Evolutionary conservation across 2,888 invertebrate genomes (phyloP).

Genomic region (Clitarchus hookeri): DNA sequence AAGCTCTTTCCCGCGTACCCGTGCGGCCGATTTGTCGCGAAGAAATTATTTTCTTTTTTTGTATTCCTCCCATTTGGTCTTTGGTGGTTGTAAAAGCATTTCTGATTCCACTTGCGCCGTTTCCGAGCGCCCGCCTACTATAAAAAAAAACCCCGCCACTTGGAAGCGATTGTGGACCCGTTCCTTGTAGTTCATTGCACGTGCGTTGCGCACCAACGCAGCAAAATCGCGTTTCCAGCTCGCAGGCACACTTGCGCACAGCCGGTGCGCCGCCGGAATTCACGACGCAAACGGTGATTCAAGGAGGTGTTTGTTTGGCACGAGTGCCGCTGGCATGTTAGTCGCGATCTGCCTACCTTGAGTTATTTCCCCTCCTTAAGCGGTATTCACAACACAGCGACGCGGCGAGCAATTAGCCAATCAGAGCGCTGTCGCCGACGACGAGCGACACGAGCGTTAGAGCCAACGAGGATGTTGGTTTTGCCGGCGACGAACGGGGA

Average conservation of each 20-base stretch:
- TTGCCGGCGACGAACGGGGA: too few species aligned
- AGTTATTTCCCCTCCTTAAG: too few species aligned
- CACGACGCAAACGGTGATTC: background rate
- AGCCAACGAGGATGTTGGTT: too few species aligned
- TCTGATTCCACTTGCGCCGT: background rate
- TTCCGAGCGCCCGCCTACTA: too few species aligned
- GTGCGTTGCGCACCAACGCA: background rate
- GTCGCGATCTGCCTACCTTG: background rate
- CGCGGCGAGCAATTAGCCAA: too few species aligned
- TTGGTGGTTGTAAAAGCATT: background rate
- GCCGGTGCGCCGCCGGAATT: too few species aligned
- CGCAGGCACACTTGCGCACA: background rate
- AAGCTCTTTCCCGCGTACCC: constrained; percentile 6
- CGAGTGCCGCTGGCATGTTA: background rate
- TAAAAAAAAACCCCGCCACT: background rate
- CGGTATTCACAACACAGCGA: too few species aligned
- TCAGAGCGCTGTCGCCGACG: too few species aligned
- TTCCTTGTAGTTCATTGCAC: background rate
- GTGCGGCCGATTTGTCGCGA: background rate
- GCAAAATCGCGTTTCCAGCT: background rate
- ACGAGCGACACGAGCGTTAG: too few species aligned
- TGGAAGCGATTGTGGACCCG: background rate
- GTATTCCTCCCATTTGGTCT: background rate
- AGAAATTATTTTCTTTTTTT: background rate
- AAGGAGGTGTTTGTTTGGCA: background rate